A percentile compares a stretch with the other conserved stretches of the same genome.
Evolutionary conservation across 2,797 vertebrate genomes (phyloP).

Genomic region (Dryobates pubescens): DNA sequence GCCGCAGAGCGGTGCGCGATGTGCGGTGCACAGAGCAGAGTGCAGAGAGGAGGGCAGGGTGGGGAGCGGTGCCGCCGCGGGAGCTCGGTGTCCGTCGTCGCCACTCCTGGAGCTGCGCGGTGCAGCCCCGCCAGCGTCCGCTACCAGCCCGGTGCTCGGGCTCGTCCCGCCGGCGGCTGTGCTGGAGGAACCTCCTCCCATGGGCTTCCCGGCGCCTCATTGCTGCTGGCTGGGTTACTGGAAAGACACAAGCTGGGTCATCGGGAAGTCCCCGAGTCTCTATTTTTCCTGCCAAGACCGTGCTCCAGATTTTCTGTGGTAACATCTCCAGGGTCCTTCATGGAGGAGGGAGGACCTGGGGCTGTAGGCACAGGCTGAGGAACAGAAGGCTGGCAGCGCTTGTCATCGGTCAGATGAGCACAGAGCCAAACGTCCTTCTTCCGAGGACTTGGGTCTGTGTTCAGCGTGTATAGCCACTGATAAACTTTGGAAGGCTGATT

Average conservation of each 20-base stretch:
- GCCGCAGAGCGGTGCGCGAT: background rate
- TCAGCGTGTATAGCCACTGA: background rate
- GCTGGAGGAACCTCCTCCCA: background rate
- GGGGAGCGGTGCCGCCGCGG: background rate
- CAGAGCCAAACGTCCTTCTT: rapidly evolving
- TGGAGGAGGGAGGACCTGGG: rapidly evolving
- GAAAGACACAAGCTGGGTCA: rapidly evolving
- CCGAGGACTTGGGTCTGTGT: background rate
- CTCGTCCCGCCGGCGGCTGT: background rate
- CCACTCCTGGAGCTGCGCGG: background rate
- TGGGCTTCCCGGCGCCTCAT: background rate
- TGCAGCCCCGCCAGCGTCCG: background rate
- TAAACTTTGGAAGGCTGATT: background rate
- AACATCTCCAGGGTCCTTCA: rapidly evolving
- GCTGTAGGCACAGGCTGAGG: background rate
- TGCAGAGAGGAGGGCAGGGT: background rate
- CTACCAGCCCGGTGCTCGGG: background rate
- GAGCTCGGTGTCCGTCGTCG: too few relatives aligned
- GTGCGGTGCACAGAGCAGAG: too few relatives aligned
- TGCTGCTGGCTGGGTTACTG: rapidly evolving
- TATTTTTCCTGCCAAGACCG: rapidly evolving
- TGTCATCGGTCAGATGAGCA: background rate
- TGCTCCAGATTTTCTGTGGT: rapidly evolving
- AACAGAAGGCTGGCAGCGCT: background rate
- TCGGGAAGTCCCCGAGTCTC: background rate